Evolutionary conservation across 2,888 invertebrate genomes (phyloP), one percentile per base, ranked within the genome.

Genomic region (Nyleta sp.): DNA sequence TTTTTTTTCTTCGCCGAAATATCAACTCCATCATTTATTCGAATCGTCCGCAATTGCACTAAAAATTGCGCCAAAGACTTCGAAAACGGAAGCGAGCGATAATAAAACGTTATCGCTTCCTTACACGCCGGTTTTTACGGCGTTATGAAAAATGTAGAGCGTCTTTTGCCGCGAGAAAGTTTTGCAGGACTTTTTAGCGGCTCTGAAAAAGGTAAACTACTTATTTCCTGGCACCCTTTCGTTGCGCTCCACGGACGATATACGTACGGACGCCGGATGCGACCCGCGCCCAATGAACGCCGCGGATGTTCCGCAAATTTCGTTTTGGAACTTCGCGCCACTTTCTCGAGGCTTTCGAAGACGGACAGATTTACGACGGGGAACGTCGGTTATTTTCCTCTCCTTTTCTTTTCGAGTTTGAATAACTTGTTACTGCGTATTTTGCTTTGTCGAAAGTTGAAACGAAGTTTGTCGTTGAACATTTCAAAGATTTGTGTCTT

Each of bases 211-310:
- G 59, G 57, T 40, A 28, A 68, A 48, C 55, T 67, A 20, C 57
- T 48, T 57, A 40, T 68, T 68, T 68, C 68, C 68, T 55, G 68
- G 48, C 55, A 57, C 40, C 57, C 42, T 18, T 53, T 53, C 35
- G 65, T 57, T 57, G 35, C 57, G 46, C 38, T 38, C 13, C 8
- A 13, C 24, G 28, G 17, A 35, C 55, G 24, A 35, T 46, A 13
- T 24, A 55, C 35, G 46, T 17, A 22, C 20, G 42, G 33, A 1
- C 20, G 22, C 53, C 44, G 68, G 48, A 57, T 31, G 20, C 38
- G 48, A 48, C 38, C 55, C 24, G 31, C 31, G 10, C 40, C 64
- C 64, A 64, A 48, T 33, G 40, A 40, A 60, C 33, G n/a, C 33
- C n/a, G 22, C 62, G 62, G 62, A 65, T 65, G 64, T 65, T 10